Conservation (phyloP, 2,113 vertebrate species). For the Macquaria ambigua region DNA sequence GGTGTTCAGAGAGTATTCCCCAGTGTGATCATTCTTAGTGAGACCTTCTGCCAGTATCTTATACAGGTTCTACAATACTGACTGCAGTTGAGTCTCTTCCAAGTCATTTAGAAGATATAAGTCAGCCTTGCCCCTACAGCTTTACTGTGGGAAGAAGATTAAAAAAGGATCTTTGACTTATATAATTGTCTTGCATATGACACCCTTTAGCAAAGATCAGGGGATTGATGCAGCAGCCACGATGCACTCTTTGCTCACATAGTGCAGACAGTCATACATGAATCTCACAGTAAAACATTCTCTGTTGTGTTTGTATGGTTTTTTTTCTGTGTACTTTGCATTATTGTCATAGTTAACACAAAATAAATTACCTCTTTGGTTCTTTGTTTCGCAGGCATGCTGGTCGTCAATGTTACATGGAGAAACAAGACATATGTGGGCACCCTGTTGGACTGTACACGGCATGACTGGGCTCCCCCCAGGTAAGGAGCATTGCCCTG, state of each 20-base stretch:
- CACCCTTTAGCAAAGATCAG: slow-evolving; percentile 47
- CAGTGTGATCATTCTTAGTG: slow-evolving; percentile 58
- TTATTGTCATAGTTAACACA: not conserved
- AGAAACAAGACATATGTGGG: slow-evolving; percentile 99
- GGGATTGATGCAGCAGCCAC: slow-evolving; percentile 14
- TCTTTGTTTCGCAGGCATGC: slow-evolving; percentile 88
- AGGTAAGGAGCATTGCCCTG: slow-evolving; percentile 83
- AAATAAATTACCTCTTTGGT: slow-evolving; percentile 13
- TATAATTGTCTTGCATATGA: slow-evolving; percentile 29
- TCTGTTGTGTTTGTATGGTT: not conserved
- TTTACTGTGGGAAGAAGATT: slow-evolving; percentile 46
- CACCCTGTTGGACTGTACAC: slow-evolving; percentile 96
- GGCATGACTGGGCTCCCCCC: slow-evolving; percentile 98
- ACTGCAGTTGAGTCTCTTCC: slow-evolving; percentile 52
- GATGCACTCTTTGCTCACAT: not conserved
- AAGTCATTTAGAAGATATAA: slow-evolving; percentile 57
- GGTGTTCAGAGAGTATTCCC: slow-evolving; percentile 62
- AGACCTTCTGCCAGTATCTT: slow-evolving; percentile 51
- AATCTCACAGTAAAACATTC: not conserved
- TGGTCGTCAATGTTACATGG: slow-evolving; percentile 99
- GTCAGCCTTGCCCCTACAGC: slow-evolving; percentile 31
- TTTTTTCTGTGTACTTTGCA: not conserved
- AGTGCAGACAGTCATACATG: not conserved
- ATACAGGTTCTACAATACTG: slow-evolving; percentile 37
- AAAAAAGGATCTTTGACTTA: slow-evolving; percentile 46